phyloP scores from a whole-genome alignment of 2,888 invertebrate genomes.

The Xestia c-nigrum region DNA sequence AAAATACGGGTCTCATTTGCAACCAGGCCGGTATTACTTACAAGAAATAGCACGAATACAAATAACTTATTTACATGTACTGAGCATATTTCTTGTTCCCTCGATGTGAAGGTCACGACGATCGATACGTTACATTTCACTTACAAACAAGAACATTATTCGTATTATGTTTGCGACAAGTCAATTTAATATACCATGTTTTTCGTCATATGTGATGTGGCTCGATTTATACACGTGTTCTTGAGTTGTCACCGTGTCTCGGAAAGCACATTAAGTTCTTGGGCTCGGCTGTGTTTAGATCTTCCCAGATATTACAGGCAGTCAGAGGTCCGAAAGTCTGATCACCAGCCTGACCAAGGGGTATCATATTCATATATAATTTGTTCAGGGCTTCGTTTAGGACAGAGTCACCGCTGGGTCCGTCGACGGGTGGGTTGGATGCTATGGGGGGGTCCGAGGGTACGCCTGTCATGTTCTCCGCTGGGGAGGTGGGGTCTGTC shows the following conservation, averaged over 20 bases:
- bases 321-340: not conserved
- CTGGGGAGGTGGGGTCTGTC: no score
- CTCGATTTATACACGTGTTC: not conserved
- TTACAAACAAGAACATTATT: constrained; percentile 47
- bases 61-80: constrained; percentile 46
- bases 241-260: not conserved
- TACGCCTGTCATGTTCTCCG: no score
- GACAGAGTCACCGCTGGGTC: no score
- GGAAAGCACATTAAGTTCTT: not conserved
- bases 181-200: constrained; percentile 21
- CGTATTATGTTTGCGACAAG: constrained; percentile 45
- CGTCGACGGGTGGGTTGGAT: no score
- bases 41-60: constrained; percentile 42
- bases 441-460: no score
- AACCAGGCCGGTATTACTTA: constrained; percentile 12
- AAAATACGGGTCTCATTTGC: constrained; percentile 19
- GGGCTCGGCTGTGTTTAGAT: not conserved
- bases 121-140: constrained; percentile 47
- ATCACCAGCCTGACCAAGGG: not conserved
- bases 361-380: no score
- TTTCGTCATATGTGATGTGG: not conserved
- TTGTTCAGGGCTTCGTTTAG: no score
- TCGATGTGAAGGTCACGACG: constrained; percentile 51
- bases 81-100: constrained; percentile 42
- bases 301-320: not conserved